Conservation (phyloP, 2,888 invertebrate species). For the Hydrotaea diabolus region DNA sequence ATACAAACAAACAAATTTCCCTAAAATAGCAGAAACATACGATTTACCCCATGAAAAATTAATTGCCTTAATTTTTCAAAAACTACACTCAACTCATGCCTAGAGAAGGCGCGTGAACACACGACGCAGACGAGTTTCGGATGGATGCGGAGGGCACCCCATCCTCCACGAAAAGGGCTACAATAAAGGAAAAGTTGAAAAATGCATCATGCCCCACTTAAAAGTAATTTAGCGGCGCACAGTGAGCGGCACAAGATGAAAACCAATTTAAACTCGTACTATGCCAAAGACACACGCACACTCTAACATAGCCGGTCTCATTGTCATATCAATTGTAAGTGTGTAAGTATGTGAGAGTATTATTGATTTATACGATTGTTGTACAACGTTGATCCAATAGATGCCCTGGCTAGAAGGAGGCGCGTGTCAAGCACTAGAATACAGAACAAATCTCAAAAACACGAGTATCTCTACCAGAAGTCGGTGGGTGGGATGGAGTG, state of each 20-base stretch:
- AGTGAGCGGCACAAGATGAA: conserved; percentile 37
- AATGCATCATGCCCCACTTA: conserved; percentile 61
- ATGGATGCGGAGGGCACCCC: neutral
- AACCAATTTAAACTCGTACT: conserved; percentile 18
- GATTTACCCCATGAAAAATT: conserved; percentile 41
- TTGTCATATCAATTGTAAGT: no score
- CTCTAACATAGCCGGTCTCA: no score
- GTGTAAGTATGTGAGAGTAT: neutral
- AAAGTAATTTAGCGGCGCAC: conserved; percentile 60
- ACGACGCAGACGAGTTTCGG: neutral
- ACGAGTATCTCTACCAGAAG: neutral
- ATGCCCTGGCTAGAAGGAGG: conserved; percentile 38
- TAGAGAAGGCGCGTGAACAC: conserved; percentile 13
- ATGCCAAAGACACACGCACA: conserved; percentile 9
- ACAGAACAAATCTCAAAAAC: neutral
- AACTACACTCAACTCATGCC: conserved; percentile 23
- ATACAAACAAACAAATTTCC: conserved; percentile 47
- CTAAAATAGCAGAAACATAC: neutral
- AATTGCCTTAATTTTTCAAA: conserved; percentile 57
- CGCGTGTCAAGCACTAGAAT: conserved; percentile 55
- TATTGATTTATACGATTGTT: conserved; percentile 59
- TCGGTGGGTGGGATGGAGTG: neutral
- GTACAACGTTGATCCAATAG: conserved; percentile 39
- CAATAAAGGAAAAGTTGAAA: conserved; percentile 43
- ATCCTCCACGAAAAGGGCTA: conserved; percentile 13